Base-by-base conservation (phyloP, 2,888 invertebrate genomes). In the Drosophila niveifrons region DNA sequence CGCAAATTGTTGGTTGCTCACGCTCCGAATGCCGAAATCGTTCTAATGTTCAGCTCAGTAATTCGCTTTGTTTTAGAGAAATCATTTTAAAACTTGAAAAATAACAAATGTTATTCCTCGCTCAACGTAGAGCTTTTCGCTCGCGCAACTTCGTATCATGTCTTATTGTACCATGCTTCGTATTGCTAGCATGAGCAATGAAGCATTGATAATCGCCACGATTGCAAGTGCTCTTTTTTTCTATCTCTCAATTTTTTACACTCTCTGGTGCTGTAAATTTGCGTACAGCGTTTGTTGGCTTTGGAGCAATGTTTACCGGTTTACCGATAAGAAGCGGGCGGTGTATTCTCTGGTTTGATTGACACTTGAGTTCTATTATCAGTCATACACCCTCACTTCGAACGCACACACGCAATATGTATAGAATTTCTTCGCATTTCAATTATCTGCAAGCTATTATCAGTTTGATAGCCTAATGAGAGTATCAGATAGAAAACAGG, bases 11-110 rank as follows among this genome's bases (percentile, higher is more conserved):
- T 2, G 34, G 74, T 51, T 72, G 56, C 55, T 52, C 41, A 39
- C 65, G 36, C 51, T 67, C 29, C 76, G 67, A 68, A 48, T 53
- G 65, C 48, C 56, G n/a, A 69, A 63, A 65, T 50, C 56, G 43
- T 61, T 82, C 78, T 82, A 83, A 56, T 34, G 39, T 9, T 41
- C 18, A 52, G 31, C 50, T 57, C 23, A 17, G 17, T 7, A 7
- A 23, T 46, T 41, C 6, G n/a, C 56, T 53, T 59, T 77, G 74
- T 65, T 78, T 72, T 78, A 68, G 48, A 29, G 58, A 28, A 66
- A 43, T 31, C n/a, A 34, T 13, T 18, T 36, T 36, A n/a, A 39
- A 43, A 9, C 50, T 46, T 36, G 44, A 8, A 51, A 11, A 31
- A 15, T 41, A 59, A 51, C 53, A 71, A 61, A 11, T 28, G 7